Percentiles rank a stretch among this genome's conserved stretches.
Evolutionary conservation across 2,113 vertebrate species (phyloP).

Genomic region (Ginglymostoma cirratum): DNA sequence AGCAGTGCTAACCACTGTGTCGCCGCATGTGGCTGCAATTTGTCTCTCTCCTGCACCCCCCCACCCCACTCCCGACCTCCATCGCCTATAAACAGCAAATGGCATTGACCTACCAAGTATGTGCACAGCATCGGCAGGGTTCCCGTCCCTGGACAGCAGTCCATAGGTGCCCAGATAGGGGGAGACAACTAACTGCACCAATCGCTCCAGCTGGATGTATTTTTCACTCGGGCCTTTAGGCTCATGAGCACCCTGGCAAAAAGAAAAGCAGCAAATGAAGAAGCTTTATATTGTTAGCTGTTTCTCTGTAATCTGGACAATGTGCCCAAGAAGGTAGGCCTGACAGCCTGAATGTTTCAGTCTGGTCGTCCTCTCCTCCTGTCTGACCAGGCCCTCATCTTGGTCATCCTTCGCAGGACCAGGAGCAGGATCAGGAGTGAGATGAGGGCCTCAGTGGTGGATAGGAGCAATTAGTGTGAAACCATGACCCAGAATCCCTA

Average conservation of each 20-base stretch:
- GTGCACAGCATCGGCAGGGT: slow-evolving; percentile 43
- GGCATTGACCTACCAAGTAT: slow-evolving; percentile 56
- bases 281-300: background rate
- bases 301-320: background rate
- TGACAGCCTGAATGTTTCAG: background rate
- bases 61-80: too few species aligned
- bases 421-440: background rate
- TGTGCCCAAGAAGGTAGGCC: background rate
- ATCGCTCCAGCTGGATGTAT: slow-evolving; percentile 73
- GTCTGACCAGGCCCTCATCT: background rate
- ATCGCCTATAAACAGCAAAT: background rate
- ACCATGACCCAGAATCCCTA: background rate
- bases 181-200: slow-evolving; percentile 77
- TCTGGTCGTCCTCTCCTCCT: background rate
- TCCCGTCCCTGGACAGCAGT: slow-evolving; percentile 45
- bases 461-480: background rate
- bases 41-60: too few species aligned
- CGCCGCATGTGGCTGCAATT: background rate
- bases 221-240: slow-evolving; percentile 64
- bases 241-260: slow-evolving; percentile 78
- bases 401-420: background rate
- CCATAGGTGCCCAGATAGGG: slow-evolving; percentile 72
- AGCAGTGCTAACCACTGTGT: too few species aligned
- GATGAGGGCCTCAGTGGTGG: background rate
- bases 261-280: slow-evolving; percentile 38